Percentiles rank a stretch among this genome's conserved stretches.
phyloP scores from a whole-genome alignment of 1,140 invertebrate genomes.

The Anoplophora glabripennis region DNA sequence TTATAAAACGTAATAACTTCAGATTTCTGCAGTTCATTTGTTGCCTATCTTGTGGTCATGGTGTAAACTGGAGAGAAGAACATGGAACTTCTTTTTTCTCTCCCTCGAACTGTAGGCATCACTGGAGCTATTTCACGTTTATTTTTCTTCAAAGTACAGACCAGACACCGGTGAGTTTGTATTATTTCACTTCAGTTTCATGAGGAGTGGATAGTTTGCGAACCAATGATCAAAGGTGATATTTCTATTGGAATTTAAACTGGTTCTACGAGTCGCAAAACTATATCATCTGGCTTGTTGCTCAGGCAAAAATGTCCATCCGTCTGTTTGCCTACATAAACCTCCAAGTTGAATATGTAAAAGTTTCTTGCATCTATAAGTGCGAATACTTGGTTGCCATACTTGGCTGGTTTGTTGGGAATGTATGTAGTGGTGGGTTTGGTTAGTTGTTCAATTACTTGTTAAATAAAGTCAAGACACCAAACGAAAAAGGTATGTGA shows the following conservation, averaged over 20 bases:
- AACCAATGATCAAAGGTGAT: slow-evolving; percentile 45
- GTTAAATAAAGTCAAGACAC: too few species aligned
- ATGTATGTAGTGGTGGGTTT: too few species aligned
- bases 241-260: slow-evolving; percentile 41
- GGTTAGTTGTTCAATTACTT: too few species aligned
- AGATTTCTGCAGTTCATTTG: too few species aligned
- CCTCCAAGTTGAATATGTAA: slow-evolving; percentile 38
- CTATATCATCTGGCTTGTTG: slow-evolving; percentile 31
- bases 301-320: slow-evolving; percentile 28
- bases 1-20: too few species aligned
- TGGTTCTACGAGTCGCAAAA: slow-evolving; percentile 34
- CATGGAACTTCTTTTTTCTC: too few species aligned
- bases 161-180: slow-evolving; percentile 37
- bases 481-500: too few species aligned
- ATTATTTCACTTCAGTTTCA: too few species aligned
- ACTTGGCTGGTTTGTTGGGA: background rate
- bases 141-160: slow-evolving; percentile 32
- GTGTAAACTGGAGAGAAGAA: too few species aligned
- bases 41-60: too few species aligned
- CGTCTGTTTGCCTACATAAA: slow-evolving; percentile 36
- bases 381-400: background rate
- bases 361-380: slow-evolving; percentile 25
- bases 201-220: slow-evolving; percentile 32
- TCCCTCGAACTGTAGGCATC: too few species aligned
- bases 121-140: too few species aligned